Base-by-base conservation (phyloP, 92 coral and sea anemone species). In the Siderastrea siderea region DNA sequence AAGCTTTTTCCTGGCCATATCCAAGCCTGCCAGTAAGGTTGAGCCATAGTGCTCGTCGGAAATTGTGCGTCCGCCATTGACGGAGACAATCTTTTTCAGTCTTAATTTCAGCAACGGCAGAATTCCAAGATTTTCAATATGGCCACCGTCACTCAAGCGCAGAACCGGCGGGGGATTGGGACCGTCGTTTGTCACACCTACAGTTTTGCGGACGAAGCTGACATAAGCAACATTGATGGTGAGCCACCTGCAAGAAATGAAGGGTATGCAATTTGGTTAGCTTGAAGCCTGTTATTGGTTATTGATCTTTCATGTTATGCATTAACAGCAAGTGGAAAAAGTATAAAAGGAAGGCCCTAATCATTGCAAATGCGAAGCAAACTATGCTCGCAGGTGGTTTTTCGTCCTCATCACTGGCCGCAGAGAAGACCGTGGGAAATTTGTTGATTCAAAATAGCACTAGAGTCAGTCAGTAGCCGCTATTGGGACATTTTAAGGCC, bases 1-100 rank as follows among this genome's bases (percentile, higher is more conserved):
- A 5, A 96, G 93, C 85, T 94, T 94, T 78, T 94, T 91, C 63
- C 98, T 82, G 5, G 98, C 98, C 62, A 92, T 87, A 13, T 91
- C 81, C 4, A 96, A 76, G 4, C 70, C 58, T 3, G 84, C 87
- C 55, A 94, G 86, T 26, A 83, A 87, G 0, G 77, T 88, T 53
- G 91, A 72, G 10, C 81, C 87, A 47, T 84, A 84, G 26, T 47
- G 74, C 3, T 74, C 92, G 80, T 92, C 85, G 43, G 74, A 74
- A 19, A 57, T 77, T 60, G 87, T 80, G 4, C 75, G 82, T 15
- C 95, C 96, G 49, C 95, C 97, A 58, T 96, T 86, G 9, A 96
- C 96, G 15, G 84, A 92, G 16, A 94, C 88, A 66, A 96, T 96
- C 62, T 86, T 92, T 14, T 92, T 81, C 13, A 89, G 85, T 43